Conservation (phyloP, 2,888 invertebrate genomes). For the Nemapogon koenigi region DNA sequence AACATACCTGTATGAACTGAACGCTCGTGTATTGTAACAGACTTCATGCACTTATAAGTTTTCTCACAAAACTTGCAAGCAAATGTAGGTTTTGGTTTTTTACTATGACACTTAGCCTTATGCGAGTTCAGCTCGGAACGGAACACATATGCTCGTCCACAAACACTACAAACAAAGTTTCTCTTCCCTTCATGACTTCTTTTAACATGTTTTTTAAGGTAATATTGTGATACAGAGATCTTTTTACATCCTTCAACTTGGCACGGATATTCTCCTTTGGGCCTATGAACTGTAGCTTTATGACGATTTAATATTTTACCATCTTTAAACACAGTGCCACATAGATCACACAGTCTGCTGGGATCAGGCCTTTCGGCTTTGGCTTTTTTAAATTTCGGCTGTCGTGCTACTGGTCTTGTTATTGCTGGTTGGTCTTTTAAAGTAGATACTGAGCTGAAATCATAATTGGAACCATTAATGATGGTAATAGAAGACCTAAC, state of each 20-base stretch:
- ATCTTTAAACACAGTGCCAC: constrained; percentile 36
- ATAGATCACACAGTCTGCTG: constrained; percentile 38
- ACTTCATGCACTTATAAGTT: constrained; percentile 42
- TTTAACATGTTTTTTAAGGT: constrained; percentile 39
- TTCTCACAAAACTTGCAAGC: constrained; percentile 46
- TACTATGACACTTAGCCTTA: constrained; percentile 37
- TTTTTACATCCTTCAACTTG: constrained; percentile 30
- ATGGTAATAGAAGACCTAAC: no score
- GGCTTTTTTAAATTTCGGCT: constrained; percentile 18
- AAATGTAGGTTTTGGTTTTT: constrained; percentile 28
- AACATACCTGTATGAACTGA: constrained; percentile 40
- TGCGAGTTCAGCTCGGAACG: constrained; percentile 38
- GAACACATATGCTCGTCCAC: constrained; percentile 39
- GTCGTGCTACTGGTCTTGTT: not conserved
- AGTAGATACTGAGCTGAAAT: constrained; percentile 30
- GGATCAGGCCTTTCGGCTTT: constrained; percentile 21
- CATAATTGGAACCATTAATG: no score
- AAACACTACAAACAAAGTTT: constrained; percentile 39
- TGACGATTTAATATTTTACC: constrained; percentile 33
- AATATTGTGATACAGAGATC: constrained; percentile 29
- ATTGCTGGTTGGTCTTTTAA: constrained; percentile 16
- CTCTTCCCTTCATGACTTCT: constrained; percentile 33
- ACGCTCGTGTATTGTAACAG: constrained; percentile 48
- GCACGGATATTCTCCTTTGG: constrained; percentile 32
- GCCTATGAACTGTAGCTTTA: constrained; percentile 31